These are phyloP conservation scores for Pycnonotus jocosus DNA, from an alignment of 2,113 vertebrate genomes.

Conservation along the genomic window DNA sequence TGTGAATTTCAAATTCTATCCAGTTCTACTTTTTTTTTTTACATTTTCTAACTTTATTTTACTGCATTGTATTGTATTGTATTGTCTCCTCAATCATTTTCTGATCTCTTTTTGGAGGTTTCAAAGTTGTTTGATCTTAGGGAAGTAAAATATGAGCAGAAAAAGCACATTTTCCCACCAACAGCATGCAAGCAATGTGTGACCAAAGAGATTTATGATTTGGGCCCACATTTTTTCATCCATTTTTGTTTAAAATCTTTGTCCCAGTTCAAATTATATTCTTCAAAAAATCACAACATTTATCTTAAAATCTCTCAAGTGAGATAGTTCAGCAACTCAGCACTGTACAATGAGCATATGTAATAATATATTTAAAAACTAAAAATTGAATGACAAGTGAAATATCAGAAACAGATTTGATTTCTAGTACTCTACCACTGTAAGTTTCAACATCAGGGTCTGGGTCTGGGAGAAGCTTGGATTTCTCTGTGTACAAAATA, in stretches of 20 bases:
- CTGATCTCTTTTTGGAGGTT: background rate
- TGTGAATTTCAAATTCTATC: background rate
- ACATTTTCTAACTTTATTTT: background rate
- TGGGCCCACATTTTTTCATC: constrained; percentile 26
- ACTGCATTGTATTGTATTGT: background rate
- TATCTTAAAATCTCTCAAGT: background rate
- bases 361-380: constrained; percentile 40
- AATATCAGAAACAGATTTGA: constrained; percentile 62
- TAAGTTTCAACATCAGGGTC: constrained; percentile 78
- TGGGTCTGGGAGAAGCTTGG: constrained; percentile 78
- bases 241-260: background rate
- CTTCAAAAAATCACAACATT: background rate
- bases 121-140: background rate
- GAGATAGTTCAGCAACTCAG: constrained; percentile 21
- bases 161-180: constrained; percentile 43
- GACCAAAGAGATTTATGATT: constrained; percentile 35
- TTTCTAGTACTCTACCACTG: constrained; percentile 83
- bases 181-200: constrained; percentile 13
- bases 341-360: constrained; percentile 60
- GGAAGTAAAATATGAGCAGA: constrained; percentile 49
- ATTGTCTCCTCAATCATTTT: background rate
- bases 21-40: background rate
- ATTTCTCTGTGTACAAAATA: constrained; percentile 78
- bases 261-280: background rate
- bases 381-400: constrained; percentile 60